These are phyloP conservation scores for Phlogophora meticulosa DNA, from an alignment of 2,888 invertebrate species.

Conservation along the genomic window DNA sequence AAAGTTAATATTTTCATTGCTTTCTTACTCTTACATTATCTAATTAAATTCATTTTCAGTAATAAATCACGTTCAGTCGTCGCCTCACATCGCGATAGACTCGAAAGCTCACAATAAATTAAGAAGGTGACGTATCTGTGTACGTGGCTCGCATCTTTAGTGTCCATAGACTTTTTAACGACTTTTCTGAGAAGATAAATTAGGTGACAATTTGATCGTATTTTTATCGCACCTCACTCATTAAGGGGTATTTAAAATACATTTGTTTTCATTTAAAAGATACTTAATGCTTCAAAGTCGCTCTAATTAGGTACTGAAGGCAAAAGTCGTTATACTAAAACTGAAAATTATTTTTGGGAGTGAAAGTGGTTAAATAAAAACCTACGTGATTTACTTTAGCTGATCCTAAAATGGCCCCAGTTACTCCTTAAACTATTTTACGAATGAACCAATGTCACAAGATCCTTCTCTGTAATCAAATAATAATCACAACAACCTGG, in stretches of 20 bases:
- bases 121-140: slow-evolving; percentile 33
- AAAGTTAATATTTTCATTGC: slow-evolving; percentile 2
- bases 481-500: not conserved
- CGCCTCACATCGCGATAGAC: slow-evolving; percentile 14
- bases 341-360: not conserved
- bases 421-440: too few species aligned
- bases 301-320: not conserved
- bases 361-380: too few species aligned
- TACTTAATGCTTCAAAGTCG: not conserved
- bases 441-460: too few species aligned
- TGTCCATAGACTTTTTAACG: slow-evolving; percentile 20
- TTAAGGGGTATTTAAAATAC: slow-evolving; percentile 12
- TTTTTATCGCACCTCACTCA: slow-evolving; percentile 17
- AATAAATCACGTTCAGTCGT: slow-evolving; percentile 37
- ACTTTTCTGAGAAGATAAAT: slow-evolving; percentile 47
- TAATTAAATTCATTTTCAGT: slow-evolving; percentile 16
- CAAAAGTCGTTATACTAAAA: not conserved
- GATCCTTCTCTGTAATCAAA: not conserved
- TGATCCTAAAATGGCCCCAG: too few species aligned
- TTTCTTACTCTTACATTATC: slow-evolving; percentile 1
- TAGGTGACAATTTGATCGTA: slow-evolving; percentile 30
- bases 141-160: slow-evolving; percentile 34
- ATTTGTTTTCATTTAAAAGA: not conserved
- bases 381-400: too few species aligned
- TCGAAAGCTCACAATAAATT: slow-evolving; percentile 49